Evolutionary conservation across 2,113 vertebrate species (phyloP).

Genomic region (Merops nubicus): DNA sequence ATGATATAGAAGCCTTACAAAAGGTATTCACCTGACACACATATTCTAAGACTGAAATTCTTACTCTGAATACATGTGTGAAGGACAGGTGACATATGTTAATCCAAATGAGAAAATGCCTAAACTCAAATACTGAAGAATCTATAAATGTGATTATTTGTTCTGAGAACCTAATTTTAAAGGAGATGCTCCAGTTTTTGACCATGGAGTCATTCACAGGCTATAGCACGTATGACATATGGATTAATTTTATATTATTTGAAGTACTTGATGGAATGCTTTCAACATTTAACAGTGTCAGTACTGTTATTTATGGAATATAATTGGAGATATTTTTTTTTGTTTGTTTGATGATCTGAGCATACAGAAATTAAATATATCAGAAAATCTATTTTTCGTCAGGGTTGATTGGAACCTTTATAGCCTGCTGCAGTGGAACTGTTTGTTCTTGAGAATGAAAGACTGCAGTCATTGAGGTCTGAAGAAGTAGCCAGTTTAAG

Average conservation of each 20-base stretch:
- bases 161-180: background rate
- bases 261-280: background rate
- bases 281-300: background rate
- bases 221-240: background rate
- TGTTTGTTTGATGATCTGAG: background rate
- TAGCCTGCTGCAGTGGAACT: background rate
- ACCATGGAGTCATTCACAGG: background rate
- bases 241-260: background rate
- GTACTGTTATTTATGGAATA: background rate
- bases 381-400: background rate
- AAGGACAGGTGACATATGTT: background rate
- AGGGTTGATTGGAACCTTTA: background rate
- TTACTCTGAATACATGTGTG: background rate
- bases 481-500: background rate
- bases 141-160: background rate
- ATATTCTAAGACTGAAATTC: background rate
- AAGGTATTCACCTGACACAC: background rate
- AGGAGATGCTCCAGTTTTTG: background rate
- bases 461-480: background rate
- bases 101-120: background rate
- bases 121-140: background rate
- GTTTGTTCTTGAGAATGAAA: background rate
- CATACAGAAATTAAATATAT: background rate
- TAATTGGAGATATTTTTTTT: background rate
- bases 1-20: background rate